These are phyloP conservation scores for Sturnus vulgaris DNA, from an alignment of 2,113 vertebrate species.

Conservation along the genomic window DNA sequence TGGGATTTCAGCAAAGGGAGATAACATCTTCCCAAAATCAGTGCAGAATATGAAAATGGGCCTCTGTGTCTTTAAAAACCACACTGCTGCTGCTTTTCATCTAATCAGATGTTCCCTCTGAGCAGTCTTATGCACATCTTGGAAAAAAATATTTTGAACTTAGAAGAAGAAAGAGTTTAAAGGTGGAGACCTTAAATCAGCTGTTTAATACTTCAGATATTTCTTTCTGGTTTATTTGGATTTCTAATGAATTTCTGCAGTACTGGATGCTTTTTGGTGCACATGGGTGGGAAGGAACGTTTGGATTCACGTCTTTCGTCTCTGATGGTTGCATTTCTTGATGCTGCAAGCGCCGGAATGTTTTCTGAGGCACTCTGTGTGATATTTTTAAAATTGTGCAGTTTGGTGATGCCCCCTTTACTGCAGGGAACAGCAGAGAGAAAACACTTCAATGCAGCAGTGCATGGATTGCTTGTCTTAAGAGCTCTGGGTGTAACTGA, in stretches of 20 bases:
- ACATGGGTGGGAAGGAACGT: background rate
- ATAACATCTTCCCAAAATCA: background rate
- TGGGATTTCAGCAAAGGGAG: background rate
- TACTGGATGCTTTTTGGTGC: background rate
- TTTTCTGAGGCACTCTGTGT: background rate
- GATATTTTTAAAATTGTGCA: background rate
- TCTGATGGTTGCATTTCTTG: background rate
- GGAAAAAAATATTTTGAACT: background rate
- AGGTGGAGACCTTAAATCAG: background rate
- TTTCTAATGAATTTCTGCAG: background rate
- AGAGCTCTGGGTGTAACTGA: background rate
- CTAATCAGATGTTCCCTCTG: background rate
- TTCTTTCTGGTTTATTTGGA: background rate
- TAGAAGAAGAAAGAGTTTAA: background rate
- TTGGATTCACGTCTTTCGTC: background rate
- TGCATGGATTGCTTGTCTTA: background rate
- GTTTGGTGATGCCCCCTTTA: background rate
- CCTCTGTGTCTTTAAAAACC: background rate
- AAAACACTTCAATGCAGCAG: background rate
- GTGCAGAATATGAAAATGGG: background rate
- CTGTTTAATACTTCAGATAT: background rate
- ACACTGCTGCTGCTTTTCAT: background rate
- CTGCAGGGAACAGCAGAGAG: background rate
- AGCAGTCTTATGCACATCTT: background rate
- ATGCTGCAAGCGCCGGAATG: background rate